A percentile compares a stretch with the other conserved stretches of the same genome.
phyloP scores from a whole-genome alignment of 2,113 vertebrate species.

The Rostratula benghalensis region DNA sequence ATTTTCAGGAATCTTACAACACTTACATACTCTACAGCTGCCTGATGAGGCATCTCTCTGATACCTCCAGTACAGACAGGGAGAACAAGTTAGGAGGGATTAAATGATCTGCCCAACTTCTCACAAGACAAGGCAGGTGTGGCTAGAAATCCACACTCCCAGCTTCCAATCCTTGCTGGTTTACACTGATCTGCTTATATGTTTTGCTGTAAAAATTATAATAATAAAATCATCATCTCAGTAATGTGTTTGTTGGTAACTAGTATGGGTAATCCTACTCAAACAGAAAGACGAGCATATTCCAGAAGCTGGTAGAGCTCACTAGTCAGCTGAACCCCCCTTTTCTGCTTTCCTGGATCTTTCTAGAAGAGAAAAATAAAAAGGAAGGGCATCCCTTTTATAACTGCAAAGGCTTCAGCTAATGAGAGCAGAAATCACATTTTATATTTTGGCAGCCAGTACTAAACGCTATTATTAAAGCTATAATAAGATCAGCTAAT shows the following conservation, averaged over 20 bases:
- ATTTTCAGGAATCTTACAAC: conserved; percentile 25
- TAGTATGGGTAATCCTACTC: not conserved
- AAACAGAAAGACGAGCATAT: not conserved
- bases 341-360: not conserved
- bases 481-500: conserved; percentile 55
- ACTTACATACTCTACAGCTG: not conserved
- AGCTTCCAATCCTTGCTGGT: not conserved
- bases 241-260: not conserved
- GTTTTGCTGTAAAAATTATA: not conserved
- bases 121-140: conserved; percentile 4
- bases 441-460: conserved; percentile 46
- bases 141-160: conserved; percentile 6
- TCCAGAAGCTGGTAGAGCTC: not conserved
- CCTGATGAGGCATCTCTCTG: conserved; percentile 2
- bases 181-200: conserved; percentile 8
- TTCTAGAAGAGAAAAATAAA: conserved; percentile 1
- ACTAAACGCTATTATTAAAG: conserved; percentile 53
- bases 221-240: not conserved
- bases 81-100: conserved; percentile 41
- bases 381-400: not conserved
- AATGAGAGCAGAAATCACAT: not conserved
- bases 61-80: not conserved
- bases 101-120: conserved; percentile 43
- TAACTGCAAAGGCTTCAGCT: conserved; percentile 28
- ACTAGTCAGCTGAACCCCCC: not conserved